These are phyloP conservation scores for Saguinus imperator DNA, from an alignment of 2,113 vertebrate genomes.

Conservation along the genomic window DNA sequence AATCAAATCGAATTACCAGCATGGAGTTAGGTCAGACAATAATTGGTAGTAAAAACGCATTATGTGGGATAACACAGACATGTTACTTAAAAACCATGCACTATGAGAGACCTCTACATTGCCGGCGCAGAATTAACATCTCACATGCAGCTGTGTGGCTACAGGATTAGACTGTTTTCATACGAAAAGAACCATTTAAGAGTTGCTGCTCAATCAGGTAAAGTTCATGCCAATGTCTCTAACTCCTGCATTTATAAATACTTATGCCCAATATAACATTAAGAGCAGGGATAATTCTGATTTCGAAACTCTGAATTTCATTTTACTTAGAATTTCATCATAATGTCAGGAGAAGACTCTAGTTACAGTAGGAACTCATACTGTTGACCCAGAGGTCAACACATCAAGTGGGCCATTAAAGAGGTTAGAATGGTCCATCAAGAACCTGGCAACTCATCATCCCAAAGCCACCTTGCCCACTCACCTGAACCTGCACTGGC, in stretches of 20 bases:
- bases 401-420: background rate
- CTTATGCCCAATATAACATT: conserved; percentile 14
- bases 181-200: conserved; percentile 33
- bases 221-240: conserved; percentile 51
- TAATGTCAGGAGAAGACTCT: background rate
- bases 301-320: conserved; percentile 51
- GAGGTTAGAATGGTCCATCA: background rate
- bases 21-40: conserved; percentile 62
- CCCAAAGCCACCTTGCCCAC: background rate
- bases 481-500: background rate
- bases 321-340: conserved; percentile 37
- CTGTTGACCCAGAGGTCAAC: background rate
- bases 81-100: conserved; percentile 37
- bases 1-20: conserved; percentile 66
- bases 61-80: conserved; percentile 49
- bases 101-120: background rate
- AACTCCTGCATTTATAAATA: conserved; percentile 5
- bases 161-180: conserved; percentile 37
- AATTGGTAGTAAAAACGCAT: conserved; percentile 63
- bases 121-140: background rate
- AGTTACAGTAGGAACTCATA: conserved; percentile 6
- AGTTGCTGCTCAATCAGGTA: conserved; percentile 21
- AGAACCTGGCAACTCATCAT: background rate
- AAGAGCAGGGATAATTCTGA: conserved; percentile 27
- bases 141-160: background rate